These are phyloP conservation scores for Antedon bifida DNA, from an alignment of 35 echinoderm and acorn worm genomes.

Conservation along the genomic window DNA sequence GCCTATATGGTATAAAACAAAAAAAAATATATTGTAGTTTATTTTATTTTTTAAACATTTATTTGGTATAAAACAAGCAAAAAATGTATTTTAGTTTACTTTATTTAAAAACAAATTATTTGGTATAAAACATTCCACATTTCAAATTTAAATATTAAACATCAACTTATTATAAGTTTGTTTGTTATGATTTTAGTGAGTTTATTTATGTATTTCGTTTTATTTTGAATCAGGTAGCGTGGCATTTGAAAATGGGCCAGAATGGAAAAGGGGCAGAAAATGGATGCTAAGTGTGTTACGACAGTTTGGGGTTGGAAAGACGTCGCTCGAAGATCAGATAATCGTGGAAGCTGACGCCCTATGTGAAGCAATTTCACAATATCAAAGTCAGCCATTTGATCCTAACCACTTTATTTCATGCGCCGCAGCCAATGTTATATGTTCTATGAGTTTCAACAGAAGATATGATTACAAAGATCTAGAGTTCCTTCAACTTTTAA, in stretches of 20 bases:
- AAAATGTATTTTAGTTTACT: too few species aligned
- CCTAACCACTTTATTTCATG: conserved; percentile 6
- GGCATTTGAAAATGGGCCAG: conserved; percentile 22
- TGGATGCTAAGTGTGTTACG: conserved; percentile 30
- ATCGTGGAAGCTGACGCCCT: conserved; percentile 23
- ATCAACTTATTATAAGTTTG: too few species aligned
- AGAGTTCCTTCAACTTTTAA: conserved; percentile 13
- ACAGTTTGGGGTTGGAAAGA: conserved; percentile 38
- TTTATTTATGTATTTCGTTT: background rate
- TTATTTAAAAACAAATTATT: too few species aligned
- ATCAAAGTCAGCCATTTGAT: conserved; percentile 8
- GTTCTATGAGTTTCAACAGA: conserved; percentile 19
- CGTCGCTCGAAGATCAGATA: conserved; percentile 31
- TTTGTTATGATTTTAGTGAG: background rate
- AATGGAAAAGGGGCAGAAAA: conserved; percentile 42
- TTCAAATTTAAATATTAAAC: too few species aligned
- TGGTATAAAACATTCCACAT: too few species aligned
- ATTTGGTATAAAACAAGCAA: too few species aligned
- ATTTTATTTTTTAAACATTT: too few species aligned
- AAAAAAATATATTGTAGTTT: too few species aligned
- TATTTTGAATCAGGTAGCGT: conserved; percentile 10
- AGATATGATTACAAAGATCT: conserved; percentile 24
- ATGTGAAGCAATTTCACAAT: conserved; percentile 5
- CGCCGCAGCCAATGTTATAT: conserved; percentile 28
- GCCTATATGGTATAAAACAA: too few species aligned